Evolutionary conservation across 1,140 invertebrate species (phyloP).

Genomic region (Drosophila melanica): DNA sequence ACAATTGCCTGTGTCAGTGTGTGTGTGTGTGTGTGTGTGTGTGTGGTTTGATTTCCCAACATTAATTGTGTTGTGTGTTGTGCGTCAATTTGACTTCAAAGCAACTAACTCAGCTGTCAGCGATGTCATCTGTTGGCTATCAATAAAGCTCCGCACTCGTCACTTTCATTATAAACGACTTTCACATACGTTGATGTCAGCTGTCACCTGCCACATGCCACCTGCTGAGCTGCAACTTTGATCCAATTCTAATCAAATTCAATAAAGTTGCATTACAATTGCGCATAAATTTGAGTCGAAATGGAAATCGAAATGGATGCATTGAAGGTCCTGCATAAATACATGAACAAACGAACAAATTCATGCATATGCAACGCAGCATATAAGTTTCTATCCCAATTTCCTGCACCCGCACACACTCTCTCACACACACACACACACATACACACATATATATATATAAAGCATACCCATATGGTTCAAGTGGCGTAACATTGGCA

Average conservation of each 20-base stretch:
- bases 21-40: too few species aligned
- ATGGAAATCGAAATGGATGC: constrained; percentile 50
- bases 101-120: constrained; percentile 1
- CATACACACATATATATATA: background rate
- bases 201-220: constrained; percentile 2
- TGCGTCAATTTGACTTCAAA: constrained; percentile 8
- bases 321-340: constrained; percentile 51
- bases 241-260: constrained; percentile 50
- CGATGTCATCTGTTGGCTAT: background rate
- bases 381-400: constrained; percentile 20
- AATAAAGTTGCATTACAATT: constrained; percentile 51
- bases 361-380: constrained; percentile 49
- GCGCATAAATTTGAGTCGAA: constrained; percentile 43
- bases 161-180: constrained; percentile 43
- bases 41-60: background rate
- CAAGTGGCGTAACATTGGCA: constrained; percentile 53
- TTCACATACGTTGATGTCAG: constrained; percentile 13
- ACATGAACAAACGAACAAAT: constrained; percentile 37
- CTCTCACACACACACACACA: background rate
- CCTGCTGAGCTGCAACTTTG: constrained; percentile 15
- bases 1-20: background rate
- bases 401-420: background rate
- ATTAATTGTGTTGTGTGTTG: constrained; percentile 5
- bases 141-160: constrained; percentile 1
- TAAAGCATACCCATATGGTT: constrained; percentile 12